Base-by-base conservation (phyloP, 2,113 vertebrate species). In the Nipponia nippon region DNA sequence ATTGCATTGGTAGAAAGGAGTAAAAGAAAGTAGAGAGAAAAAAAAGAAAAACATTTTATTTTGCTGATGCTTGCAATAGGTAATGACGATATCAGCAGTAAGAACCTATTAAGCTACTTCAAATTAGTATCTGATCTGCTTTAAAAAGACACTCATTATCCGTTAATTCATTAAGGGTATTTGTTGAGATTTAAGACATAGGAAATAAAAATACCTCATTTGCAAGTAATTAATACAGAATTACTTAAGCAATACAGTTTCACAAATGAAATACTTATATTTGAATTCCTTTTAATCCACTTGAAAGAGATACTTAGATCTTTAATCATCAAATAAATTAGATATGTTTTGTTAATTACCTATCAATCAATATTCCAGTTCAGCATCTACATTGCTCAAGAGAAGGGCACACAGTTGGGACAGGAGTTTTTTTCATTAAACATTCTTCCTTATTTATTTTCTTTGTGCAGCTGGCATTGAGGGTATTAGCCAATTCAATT, bases 221-320 rank as follows among this genome's bases (percentile, higher is more conserved):
- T 97, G 96, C 97, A 97, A 98, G 97, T 97, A 98, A 98, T 98
- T 98, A 98, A 98, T 95, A 97, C 73, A 89, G 96, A 98, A 97
- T 97, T 97, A 96, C 95, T 98, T 97, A 94, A 97, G 97, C 94
- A 98, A 96, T 96, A 96, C 91, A 94, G 94, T 93, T 94, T 83
- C 87, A 89, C 83, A 96, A 97, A 97, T 95, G 96, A 85, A 97
- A 98, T 98, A 98, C 88, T 98, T 97, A 96, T 97, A 96, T 98
- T 97, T 98, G 96, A 98, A 97, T 98, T 97, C 97, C 96, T 97
- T 96, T 97, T 97, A 98, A 98, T 97, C 96, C 93, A 97, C 96
- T 97, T 95, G 88, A 98, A 98, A 97, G 91, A 96, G 86, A 98
- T 91, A 93, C 97, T 98, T 98, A 95, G 93, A 95, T 98, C 97